A percentile compares a stretch with the other conserved stretches of the same genome.
Evolutionary conservation across 2,888 invertebrate species (phyloP).

Genomic region (Antheraea assamensis): DNA sequence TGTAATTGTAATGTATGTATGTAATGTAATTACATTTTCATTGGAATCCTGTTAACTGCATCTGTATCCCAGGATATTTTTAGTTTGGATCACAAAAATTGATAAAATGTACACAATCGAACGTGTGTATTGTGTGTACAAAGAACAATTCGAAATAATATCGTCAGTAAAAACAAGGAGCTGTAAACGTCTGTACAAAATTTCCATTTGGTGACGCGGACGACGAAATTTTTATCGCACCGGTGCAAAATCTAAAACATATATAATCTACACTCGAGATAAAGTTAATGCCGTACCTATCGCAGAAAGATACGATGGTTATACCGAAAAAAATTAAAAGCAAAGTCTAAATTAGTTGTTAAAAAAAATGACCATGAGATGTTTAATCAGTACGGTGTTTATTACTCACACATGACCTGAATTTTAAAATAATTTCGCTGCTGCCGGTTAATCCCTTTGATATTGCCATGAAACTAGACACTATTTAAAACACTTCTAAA

Average conservation of each 20-base stretch:
- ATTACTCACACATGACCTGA: not conserved
- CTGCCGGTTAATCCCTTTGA: not conserved
- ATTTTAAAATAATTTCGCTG: not conserved
- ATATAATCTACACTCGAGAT: slow-evolving; percentile 15
- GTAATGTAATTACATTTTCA: not conserved
- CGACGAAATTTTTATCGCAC: slow-evolving; percentile 7
- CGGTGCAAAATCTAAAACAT: slow-evolving; percentile 13
- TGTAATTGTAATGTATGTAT: too few relatives aligned
- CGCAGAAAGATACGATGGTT: slow-evolving; percentile 2
- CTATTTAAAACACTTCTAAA: not conserved
- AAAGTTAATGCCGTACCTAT: slow-evolving; percentile 10
- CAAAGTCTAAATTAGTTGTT: slow-evolving; percentile 1
- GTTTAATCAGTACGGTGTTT: not conserved
- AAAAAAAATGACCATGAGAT: not conserved
- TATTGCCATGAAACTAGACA: not conserved
- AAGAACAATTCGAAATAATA: not conserved
- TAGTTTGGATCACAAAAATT: not conserved
- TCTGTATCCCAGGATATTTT: not conserved
- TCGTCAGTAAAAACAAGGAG: slow-evolving; percentile 6
- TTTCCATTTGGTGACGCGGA: slow-evolving; percentile 13
- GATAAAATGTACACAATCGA: not conserved
- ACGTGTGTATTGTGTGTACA: too few relatives aligned
- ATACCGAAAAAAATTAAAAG: slow-evolving; percentile 8
- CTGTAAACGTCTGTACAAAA: slow-evolving; percentile 11
- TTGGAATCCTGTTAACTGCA: not conserved